Conservation (phyloP, 2,113 vertebrate species). For the Lasiurus cinereus region DNA sequence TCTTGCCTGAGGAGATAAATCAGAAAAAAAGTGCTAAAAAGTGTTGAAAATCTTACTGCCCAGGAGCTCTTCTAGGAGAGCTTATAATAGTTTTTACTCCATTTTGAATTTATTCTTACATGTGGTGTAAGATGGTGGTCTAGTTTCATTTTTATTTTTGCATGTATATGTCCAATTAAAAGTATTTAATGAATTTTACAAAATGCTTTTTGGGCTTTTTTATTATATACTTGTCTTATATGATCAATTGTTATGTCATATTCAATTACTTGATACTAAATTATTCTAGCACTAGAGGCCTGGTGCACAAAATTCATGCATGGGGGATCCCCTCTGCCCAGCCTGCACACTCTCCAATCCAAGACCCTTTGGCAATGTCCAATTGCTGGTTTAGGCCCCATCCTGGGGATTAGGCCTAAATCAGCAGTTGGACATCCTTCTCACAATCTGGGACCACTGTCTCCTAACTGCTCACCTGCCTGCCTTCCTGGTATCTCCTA, state of each 20-base stretch:
- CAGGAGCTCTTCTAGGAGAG: background rate
- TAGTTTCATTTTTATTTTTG: background rate
- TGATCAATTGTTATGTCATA: background rate
- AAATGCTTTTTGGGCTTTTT: background rate
- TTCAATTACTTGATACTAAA: constrained; percentile 44
- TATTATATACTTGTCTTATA: background rate
- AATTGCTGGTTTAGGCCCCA: too few species aligned
- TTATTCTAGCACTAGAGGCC: background rate
- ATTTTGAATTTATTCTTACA: background rate
- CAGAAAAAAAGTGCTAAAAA: background rate
- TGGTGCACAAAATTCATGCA: too few species aligned
- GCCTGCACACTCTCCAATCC: too few species aligned
- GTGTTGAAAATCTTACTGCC: background rate
- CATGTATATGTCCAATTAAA: background rate
- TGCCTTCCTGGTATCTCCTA: too few species aligned
- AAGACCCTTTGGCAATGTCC: too few species aligned
- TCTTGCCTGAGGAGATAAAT: background rate
- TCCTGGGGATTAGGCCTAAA: too few species aligned
- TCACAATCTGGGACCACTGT: too few species aligned
- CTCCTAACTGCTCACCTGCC: too few species aligned
- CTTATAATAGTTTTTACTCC: background rate
- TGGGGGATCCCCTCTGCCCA: too few species aligned
- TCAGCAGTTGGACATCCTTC: too few species aligned
- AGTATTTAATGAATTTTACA: constrained; percentile 43
- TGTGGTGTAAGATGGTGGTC: background rate